Evolutionary conservation across 2,888 invertebrate species (phyloP).

Genomic region (Cephus pygmeus): DNA sequence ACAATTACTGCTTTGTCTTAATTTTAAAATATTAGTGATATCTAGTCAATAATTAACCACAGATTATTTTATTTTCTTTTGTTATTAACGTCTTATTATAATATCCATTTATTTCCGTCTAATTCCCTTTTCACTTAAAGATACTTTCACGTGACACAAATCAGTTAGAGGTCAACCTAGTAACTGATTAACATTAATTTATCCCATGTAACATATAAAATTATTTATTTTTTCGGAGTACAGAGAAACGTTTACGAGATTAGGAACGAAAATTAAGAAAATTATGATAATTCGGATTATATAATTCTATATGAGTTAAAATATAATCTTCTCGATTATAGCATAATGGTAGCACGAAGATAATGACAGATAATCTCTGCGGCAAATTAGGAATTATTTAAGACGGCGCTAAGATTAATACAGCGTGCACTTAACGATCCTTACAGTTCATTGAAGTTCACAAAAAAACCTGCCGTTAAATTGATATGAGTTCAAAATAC

Average conservation of each 20-base stretch:
- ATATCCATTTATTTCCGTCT: neutral
- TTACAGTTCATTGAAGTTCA: neutral
- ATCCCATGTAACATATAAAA: neutral
- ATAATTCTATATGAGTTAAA: neutral
- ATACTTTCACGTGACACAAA: neutral
- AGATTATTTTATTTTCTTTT: neutral
- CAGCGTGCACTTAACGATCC: neutral
- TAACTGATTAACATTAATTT: neutral
- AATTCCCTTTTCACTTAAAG: neutral
- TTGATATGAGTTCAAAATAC: neutral
- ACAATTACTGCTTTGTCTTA: neutral
- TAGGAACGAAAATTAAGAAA: neutral
- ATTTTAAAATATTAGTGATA: neutral
- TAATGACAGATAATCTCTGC: neutral
- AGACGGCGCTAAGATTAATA: neutral
- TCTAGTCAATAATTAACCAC: neutral
- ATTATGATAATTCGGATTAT: neutral
- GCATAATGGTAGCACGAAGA: neutral
- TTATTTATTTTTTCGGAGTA: neutral
- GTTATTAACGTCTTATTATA: neutral
- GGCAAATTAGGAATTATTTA: neutral
- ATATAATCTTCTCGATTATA: neutral
- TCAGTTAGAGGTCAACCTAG: neutral
- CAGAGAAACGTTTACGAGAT: neutral
- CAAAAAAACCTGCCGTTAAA: neutral